These are phyloP conservation scores for Kuschelorhynchus macadamiae DNA, from an alignment of 2,888 invertebrate genomes.

Conservation along the genomic window DNA sequence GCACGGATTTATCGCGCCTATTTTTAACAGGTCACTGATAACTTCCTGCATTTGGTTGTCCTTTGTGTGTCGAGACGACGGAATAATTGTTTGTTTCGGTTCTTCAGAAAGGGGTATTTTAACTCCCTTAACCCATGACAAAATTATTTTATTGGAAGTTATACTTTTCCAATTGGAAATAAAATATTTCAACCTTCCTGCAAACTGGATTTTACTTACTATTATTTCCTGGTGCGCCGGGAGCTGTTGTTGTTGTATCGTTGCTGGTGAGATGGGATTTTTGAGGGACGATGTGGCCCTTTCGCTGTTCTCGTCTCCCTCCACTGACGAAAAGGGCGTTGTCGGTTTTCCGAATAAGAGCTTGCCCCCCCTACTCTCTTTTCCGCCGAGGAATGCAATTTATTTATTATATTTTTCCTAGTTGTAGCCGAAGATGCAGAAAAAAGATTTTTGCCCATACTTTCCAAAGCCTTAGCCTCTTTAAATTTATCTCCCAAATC, in stretches of 20 bases:
- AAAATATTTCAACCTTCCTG: not conserved
- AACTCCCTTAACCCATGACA: conserved; percentile 1
- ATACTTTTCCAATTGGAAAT: not conserved
- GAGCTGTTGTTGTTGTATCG: not conserved
- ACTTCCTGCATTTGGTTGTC: not conserved
- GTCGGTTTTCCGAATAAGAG: too few relatives aligned
- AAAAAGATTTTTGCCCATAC: not conserved
- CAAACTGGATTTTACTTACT: not conserved
- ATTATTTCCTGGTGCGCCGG: too few relatives aligned
- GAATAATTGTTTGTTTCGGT: not conserved
- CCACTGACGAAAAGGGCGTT: not conserved
- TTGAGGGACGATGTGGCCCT: too few relatives aligned
- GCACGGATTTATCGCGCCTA: not conserved
- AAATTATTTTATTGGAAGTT: not conserved
- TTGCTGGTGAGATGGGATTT: not conserved
- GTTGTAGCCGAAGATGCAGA: not conserved
- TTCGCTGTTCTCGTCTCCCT: too few relatives aligned
- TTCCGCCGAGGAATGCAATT: not conserved
- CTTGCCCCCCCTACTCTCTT: not conserved
- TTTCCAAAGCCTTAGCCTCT: not conserved
- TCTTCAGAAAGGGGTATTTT: not conserved
- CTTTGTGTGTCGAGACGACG: not conserved
- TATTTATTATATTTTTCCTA: not conserved
- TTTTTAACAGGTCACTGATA: not conserved
- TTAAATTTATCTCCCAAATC: conserved; percentile 1